These are phyloP conservation scores for Melanostigma gelatinosum DNA, from an alignment of 2,113 vertebrate species.

Conservation along the genomic window DNA sequence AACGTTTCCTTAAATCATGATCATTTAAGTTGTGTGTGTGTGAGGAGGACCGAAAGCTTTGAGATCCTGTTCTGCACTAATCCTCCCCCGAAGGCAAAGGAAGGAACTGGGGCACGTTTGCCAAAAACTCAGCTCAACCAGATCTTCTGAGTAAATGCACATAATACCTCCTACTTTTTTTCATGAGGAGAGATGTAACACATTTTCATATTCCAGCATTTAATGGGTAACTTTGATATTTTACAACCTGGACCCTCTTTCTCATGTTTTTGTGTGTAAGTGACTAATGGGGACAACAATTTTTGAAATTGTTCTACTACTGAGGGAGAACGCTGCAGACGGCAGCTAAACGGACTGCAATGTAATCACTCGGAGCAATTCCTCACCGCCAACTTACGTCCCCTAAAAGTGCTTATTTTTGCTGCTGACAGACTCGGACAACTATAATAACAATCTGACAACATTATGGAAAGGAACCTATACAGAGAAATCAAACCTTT, in stretches of 20 bases:
- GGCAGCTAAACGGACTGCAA: not conserved
- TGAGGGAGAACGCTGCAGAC: not conserved
- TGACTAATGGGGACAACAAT: too few species aligned
- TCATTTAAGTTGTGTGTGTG: conserved; percentile 33
- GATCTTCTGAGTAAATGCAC: conserved; percentile 34
- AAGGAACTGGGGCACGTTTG: conserved; percentile 47
- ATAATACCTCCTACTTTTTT: conserved; percentile 22
- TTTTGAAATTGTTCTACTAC: not conserved
- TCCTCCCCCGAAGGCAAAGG: conserved; percentile 35
- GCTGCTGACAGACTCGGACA: not conserved
- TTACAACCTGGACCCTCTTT: not conserved
- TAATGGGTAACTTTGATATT: not conserved
- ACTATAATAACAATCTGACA: not conserved
- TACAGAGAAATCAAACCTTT: not conserved
- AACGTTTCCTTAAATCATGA: conserved; percentile 36
- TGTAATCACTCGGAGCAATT: not conserved
- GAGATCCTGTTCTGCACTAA: conserved; percentile 62
- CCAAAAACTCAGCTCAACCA: conserved; percentile 51
- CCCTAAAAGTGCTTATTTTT: not conserved
- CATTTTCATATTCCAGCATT: conserved; percentile 39
- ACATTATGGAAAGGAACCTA: not conserved
- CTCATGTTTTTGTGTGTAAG: too few species aligned
- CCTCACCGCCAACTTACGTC: not conserved
- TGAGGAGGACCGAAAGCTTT: conserved; percentile 39
- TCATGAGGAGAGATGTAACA: conserved; percentile 28